These are phyloP conservation scores for Lutjanus erythropterus DNA, from an alignment of 2,113 vertebrate species.

Conservation along the genomic window DNA sequence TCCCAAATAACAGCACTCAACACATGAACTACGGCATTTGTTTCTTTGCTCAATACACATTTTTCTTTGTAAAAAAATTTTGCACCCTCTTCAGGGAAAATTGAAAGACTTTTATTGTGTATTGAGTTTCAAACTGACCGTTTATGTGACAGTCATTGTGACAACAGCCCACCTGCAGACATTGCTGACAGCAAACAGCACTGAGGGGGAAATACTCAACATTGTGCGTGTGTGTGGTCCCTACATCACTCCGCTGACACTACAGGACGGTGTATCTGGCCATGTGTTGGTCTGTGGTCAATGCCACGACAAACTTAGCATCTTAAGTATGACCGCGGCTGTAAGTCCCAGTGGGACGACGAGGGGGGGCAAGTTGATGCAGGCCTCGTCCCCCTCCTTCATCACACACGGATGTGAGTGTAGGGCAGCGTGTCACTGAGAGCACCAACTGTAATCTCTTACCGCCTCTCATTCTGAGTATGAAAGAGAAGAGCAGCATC, in stretches of 20 bases:
- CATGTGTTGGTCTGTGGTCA: constrained; percentile 53
- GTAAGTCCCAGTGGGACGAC: constrained; percentile 66
- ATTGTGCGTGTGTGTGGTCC: constrained; percentile 11
- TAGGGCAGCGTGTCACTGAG: constrained; percentile 53
- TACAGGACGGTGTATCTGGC: constrained; percentile 35
- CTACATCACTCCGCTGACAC: constrained; percentile 49
- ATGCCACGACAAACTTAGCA: constrained; percentile 73
- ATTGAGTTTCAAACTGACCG: background rate
- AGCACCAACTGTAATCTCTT: constrained; percentile 42
- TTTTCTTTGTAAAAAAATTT: background rate
- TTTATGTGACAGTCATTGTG: constrained; percentile 1
- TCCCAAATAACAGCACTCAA: background rate
- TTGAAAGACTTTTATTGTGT: background rate
- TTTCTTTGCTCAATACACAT: background rate
- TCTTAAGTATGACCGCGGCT: constrained; percentile 79
- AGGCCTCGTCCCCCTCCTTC: constrained; percentile 55
- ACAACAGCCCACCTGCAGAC: constrained; percentile 15
- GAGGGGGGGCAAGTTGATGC: background rate
- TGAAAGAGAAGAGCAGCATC: constrained; percentile 45
- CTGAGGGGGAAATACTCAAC: background rate
- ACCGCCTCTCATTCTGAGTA: constrained; percentile 27
- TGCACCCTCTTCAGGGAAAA: background rate
- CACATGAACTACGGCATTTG: background rate
- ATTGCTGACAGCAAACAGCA: background rate
- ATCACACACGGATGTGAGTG: constrained; percentile 42